phyloP scores from a whole-genome alignment of 2,797 vertebrate genomes.

The Clarias platycephalus region DNA sequence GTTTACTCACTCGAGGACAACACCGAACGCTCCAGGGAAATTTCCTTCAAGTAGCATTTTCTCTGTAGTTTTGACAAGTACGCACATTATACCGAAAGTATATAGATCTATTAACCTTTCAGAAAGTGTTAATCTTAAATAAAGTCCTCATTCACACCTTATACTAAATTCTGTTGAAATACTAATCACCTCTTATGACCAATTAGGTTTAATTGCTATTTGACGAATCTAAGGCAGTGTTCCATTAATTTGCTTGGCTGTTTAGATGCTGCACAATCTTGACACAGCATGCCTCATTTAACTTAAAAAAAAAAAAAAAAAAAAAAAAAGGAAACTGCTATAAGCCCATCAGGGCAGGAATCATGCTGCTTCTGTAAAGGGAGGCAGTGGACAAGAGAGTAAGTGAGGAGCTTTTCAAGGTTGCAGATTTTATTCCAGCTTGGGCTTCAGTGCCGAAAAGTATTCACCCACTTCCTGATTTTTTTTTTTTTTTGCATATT shows the following conservation, averaged over 20 bases:
- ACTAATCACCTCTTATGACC: neutral
- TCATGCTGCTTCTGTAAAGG: neutral
- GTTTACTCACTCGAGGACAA: constrained; percentile 15
- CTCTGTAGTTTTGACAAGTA: neutral
- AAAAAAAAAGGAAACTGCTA: neutral
- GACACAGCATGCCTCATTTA: neutral
- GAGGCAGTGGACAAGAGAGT: neutral
- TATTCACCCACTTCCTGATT: neutral
- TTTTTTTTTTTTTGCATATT: neutral
- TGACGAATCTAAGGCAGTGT: neutral
- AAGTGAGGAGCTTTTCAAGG: neutral
- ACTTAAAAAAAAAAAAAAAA: neutral
- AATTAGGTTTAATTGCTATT: neutral
- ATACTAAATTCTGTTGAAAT: neutral
- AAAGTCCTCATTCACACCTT: neutral
- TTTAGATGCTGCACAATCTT: neutral
- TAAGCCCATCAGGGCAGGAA: neutral
- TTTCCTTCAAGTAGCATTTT: constrained; percentile 11
- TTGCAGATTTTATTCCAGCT: neutral
- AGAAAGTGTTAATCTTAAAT: neutral
- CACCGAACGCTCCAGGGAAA: constrained; percentile 10
- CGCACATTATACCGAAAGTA: too few relatives aligned
- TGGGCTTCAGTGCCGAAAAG: too few relatives aligned
- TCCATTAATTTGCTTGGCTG: too few relatives aligned
- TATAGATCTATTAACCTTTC: neutral